Evolutionary conservation across 2,113 vertebrate genomes (phyloP), one percentile per base, ranked within the genome.

Genomic region (Rhabdornis inornatus): DNA sequence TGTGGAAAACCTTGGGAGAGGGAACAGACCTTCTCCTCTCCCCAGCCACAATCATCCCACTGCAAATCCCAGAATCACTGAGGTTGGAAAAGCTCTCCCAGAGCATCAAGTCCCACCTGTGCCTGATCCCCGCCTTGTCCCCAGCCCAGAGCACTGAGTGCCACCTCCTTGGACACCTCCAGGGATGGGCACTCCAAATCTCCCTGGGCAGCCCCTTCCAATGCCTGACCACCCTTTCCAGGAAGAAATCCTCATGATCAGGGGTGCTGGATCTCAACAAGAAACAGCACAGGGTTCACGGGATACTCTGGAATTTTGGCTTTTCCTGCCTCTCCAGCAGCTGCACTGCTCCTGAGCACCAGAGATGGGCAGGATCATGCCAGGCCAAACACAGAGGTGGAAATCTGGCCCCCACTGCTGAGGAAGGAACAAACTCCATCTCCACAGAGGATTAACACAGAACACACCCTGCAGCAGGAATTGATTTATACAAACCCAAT

Each of bases 101-200:
- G 72, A 0, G 6, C 63, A 44, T 6, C 0, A 0, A 39, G 9
- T 47, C 17, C 44, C 28, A 17, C 0, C 25, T 57, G 60, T 40
- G 30, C 20, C 24, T 1, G 0, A 24, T 75, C 7, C 27, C 63
- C 45, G 52, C 28, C 22, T 24, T 53, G 40, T n/a, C 15, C 8
- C 56, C 40, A 47, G 65, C 49, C 47, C 65, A 40, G 65, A 87
- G 56, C 84, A 1, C 65, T 10, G 5, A 79, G 65, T 79, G 84
- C 30, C 75, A 70, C 15, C 0, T 63, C 47, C 84, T 14, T 8
- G 56, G 35, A 4, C 47, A 39, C 56, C 23, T 63, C n/a, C 74
- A 55, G 56, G 23, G 15, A 53, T 30, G 40, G 39, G 10, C 0
- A 71, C 10, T 55, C 40, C 42, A 80, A 31, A 80, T 7, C 25